Conservation (phyloP, 2,797 vertebrate genomes). For the Enteromius viviparus region DNA sequence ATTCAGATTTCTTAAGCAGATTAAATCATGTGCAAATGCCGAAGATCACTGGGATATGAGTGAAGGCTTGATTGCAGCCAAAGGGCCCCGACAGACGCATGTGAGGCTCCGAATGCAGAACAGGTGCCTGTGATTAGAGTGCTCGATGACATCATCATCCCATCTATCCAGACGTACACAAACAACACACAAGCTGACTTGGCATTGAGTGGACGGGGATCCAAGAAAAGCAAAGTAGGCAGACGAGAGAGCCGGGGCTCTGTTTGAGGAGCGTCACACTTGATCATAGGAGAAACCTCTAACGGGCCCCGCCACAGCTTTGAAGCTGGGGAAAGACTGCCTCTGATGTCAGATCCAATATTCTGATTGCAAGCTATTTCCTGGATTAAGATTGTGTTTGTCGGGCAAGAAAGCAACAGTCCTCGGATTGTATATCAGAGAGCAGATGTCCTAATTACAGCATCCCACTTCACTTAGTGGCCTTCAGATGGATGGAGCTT, state of each 20-base stretch:
- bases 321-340: constrained; percentile 85
- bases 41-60: background rate
- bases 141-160: constrained; percentile 84
- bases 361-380: constrained; percentile 83
- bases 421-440: constrained; percentile 78
- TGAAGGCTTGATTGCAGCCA: constrained; percentile 40
- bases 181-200: constrained; percentile 93
- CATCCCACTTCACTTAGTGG: constrained; percentile 64
- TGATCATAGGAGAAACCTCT: constrained; percentile 92
- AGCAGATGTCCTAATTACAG: constrained; percentile 74
- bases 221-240: constrained; percentile 85
- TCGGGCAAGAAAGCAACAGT: constrained; percentile 79
- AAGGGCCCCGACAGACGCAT: constrained; percentile 14
- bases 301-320: constrained; percentile 90
- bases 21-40: background rate
- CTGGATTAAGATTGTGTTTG: constrained; percentile 84
- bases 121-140: constrained; percentile 84
- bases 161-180: constrained; percentile 75
- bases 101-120: constrained; percentile 62
- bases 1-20: constrained; percentile 23
- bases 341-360: constrained; percentile 90
- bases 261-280: constrained; percentile 98
- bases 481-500: constrained; percentile 47
- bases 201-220: constrained; percentile 81
- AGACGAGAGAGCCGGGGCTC: constrained; percentile 89